A percentile compares a stretch with the other conserved stretches of the same genome.
Conservation (phyloP, 2,797 vertebrate species). For the Lepilemur septentrionalis region DNA sequence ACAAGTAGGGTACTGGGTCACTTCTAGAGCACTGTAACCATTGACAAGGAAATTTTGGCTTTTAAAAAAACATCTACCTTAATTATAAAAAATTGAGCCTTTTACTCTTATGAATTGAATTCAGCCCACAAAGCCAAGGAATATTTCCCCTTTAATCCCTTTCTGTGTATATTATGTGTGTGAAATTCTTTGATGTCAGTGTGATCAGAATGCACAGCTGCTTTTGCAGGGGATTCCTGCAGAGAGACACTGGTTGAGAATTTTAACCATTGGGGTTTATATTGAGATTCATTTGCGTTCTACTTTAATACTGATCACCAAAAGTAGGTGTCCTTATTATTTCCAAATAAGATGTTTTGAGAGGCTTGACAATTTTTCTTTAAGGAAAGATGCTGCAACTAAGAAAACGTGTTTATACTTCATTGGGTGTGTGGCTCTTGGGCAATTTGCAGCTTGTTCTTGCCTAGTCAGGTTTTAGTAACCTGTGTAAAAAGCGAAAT, state of each 20-base stretch:
- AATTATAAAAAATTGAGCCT: background rate
- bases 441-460: constrained; percentile 20
- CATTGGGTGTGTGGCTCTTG: background rate
- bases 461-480: constrained; percentile 34
- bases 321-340: background rate
- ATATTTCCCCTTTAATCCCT: background rate
- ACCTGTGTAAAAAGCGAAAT: constrained; percentile 3
- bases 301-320: background rate
- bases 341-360: background rate
- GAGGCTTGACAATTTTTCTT: constrained; percentile 11
- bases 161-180: background rate
- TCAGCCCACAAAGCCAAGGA: background rate
- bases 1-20: background rate
- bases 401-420: background rate
- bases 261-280: background rate
- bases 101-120: background rate
- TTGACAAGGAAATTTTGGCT: background rate
- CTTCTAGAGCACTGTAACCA: background rate
- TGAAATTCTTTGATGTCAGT: background rate
- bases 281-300: background rate
- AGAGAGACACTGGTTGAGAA: background rate
- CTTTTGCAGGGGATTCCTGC: background rate
- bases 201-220: background rate
- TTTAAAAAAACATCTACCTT: background rate
- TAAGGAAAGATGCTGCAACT: constrained; percentile 27